Conservation (phyloP, 2,797 vertebrate species). For the Decapterus maruadsi region DNA sequence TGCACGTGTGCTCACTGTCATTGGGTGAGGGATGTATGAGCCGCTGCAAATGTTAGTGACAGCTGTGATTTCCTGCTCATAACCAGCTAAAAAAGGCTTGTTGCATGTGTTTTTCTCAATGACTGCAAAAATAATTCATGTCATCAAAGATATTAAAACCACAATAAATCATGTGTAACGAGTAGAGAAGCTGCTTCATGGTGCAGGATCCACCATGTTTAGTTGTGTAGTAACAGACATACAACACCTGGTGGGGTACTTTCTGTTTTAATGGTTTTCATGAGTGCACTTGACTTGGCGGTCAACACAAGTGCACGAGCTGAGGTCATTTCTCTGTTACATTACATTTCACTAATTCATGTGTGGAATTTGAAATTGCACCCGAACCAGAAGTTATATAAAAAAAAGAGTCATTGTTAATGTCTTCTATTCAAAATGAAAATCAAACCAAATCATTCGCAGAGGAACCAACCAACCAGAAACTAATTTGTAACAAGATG, state of each 20-base stretch:
- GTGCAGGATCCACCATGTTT: neutral
- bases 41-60: neutral
- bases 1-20: no score
- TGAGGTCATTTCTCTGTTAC: neutral
- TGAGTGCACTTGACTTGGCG: neutral
- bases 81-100: neutral
- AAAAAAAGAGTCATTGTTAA: neutral
- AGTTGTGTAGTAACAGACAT: constrained; percentile 55
- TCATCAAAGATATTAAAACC: neutral
- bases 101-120: neutral
- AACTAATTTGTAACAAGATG: neutral
- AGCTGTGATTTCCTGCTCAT: neutral
- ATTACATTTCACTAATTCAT: neutral
- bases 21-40: neutral
- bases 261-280: constrained; percentile 19
- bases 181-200: neutral
- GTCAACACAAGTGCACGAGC: neutral
- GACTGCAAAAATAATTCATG: neutral
- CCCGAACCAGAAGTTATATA: neutral
- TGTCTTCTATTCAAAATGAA: neutral
- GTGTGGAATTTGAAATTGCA: neutral
- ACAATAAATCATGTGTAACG: neutral
- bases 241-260: constrained; percentile 67
- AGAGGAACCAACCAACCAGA: neutral
- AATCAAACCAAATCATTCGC: neutral